A percentile compares a stretch with the other conserved stretches of the same genome.
These are phyloP conservation scores for Nebria ingens DNA, from an alignment of 1,140 invertebrate species.

Conservation along the genomic window DNA sequence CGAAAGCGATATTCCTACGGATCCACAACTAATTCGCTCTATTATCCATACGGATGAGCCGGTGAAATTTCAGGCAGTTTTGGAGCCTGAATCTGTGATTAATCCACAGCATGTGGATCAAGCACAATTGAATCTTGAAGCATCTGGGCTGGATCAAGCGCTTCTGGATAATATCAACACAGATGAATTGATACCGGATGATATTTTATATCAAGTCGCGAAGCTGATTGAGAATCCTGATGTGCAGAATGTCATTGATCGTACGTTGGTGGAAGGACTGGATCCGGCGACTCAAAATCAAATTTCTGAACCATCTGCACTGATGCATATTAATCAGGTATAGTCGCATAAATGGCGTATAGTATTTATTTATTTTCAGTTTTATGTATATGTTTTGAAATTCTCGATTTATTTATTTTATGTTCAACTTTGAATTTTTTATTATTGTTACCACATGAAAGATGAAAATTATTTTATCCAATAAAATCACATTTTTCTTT, in stretches of 20 bases:
- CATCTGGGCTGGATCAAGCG: slow-evolving; percentile 31
- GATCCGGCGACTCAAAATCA: slow-evolving; percentile 18
- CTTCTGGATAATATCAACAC: slow-evolving; percentile 38
- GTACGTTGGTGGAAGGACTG: slow-evolving; percentile 39
- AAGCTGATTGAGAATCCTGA: slow-evolving; percentile 53
- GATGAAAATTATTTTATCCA: too few relatives aligned
- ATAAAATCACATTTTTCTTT: too few relatives aligned
- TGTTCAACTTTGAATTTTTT: too few relatives aligned
- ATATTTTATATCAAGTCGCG: slow-evolving; percentile 55
- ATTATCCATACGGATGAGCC: slow-evolving; percentile 13
- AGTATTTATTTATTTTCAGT: too few relatives aligned
- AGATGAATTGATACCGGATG: slow-evolving; percentile 51
- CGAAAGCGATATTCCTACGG: slow-evolving; percentile 14
- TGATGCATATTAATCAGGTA: slow-evolving; percentile 11
- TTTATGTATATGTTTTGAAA: too few relatives aligned
- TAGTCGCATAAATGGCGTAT: too few relatives aligned
- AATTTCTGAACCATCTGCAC: slow-evolving; percentile 15
- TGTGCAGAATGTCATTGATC: slow-evolving; percentile 56
- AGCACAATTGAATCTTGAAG: slow-evolving; percentile 25
- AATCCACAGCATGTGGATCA: slow-evolving; percentile 16
- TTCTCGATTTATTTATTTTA: slow-evolving; percentile 24
- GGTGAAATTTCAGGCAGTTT: slow-evolving; percentile 13
- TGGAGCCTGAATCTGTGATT: slow-evolving; percentile 11
- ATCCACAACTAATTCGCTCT: slow-evolving; percentile 10
- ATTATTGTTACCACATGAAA: too few relatives aligned